These are phyloP conservation scores for Lepidocyrtoides sp. DNA, from an alignment of 2,888 invertebrate genomes.

Conservation along the genomic window DNA sequence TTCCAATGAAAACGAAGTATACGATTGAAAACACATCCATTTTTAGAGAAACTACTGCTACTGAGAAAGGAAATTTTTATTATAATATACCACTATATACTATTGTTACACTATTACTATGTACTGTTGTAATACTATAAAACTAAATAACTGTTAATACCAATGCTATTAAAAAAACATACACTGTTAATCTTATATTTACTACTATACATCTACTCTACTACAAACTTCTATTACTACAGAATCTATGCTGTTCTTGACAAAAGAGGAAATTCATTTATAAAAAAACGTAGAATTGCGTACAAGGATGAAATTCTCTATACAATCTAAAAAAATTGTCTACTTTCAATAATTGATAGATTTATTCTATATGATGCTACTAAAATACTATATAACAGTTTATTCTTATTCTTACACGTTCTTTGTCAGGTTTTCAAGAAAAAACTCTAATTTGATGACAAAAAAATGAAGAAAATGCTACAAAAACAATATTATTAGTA, in stretches of 20 bases:
- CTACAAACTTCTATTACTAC: slow-evolving; percentile 44
- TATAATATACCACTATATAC: slow-evolving; percentile 67
- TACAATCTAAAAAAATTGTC: slow-evolving; percentile 72
- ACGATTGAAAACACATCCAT: slow-evolving; percentile 85
- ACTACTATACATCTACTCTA: background rate
- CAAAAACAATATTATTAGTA: slow-evolving; percentile 42
- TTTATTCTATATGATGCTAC: background rate
- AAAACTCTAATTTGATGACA: slow-evolving; percentile 45
- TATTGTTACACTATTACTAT: slow-evolving; percentile 59
- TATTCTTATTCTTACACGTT: slow-evolving; percentile 45
- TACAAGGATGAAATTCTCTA: slow-evolving; percentile 74
- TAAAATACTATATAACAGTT: background rate
- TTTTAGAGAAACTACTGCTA: slow-evolving; percentile 81
- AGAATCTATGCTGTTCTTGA: slow-evolving; percentile 56
- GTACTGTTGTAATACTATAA: slow-evolving; percentile 65
- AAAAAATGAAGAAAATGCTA: slow-evolving; percentile 37
- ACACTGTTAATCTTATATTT: slow-evolving; percentile 50
- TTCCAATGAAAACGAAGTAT: slow-evolving; percentile 85
- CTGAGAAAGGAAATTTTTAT: slow-evolving; percentile 68
- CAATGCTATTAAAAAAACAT: slow-evolving; percentile 68
- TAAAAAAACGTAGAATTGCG: slow-evolving; percentile 41
- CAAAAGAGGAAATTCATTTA: slow-evolving; percentile 57
- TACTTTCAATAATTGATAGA: slow-evolving; percentile 69
- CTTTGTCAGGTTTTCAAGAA: slow-evolving; percentile 1
- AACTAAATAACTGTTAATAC: slow-evolving; percentile 61